A percentile compares a stretch with the other conserved stretches of the same genome.
Evolutionary conservation across 2,113 vertebrate genomes (phyloP).

Genomic region (Petrocephalus zakoni): DNA sequence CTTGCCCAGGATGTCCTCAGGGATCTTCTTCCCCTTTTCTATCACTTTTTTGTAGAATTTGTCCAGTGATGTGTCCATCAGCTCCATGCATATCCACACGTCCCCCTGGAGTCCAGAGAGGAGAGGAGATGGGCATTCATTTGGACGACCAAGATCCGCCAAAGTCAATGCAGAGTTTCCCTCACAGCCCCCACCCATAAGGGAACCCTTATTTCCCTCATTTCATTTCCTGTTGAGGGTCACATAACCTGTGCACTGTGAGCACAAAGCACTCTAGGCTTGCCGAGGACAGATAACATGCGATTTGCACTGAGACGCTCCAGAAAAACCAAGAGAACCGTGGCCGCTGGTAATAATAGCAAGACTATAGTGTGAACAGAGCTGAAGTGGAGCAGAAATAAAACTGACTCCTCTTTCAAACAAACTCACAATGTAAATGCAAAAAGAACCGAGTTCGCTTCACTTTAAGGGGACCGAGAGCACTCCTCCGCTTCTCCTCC

Average conservation of each 20-base stretch:
- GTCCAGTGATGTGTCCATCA: slow-evolving; percentile 96
- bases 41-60: slow-evolving; percentile 97
- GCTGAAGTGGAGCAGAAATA: not conserved
- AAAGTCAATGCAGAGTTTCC: not conserved
- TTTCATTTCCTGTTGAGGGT: no score
- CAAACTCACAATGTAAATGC: not conserved
- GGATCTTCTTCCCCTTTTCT: slow-evolving; percentile 83
- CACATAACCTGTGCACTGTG: not conserved
- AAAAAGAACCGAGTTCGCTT: not conserved
- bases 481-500: not conserved
- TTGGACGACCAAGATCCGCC: not conserved
- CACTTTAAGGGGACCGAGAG: not conserved
- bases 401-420: not conserved
- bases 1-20: slow-evolving; percentile 93
- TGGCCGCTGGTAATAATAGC: not conserved
- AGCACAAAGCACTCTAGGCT: not conserved
- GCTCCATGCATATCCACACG: slow-evolving; percentile 98
- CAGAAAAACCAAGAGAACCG: not conserved
- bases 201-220: not conserved
- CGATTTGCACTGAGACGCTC: not conserved
- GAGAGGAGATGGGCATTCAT: not conserved
- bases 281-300: not conserved
- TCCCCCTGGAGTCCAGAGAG: slow-evolving; percentile 69
- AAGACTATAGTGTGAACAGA: not conserved
- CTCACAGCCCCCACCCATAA: not conserved